Percentiles rank a stretch among this genome's conserved stretches.
phyloP scores from a whole-genome alignment of 1,140 invertebrate genomes.

The Conus ventricosus region DNA sequence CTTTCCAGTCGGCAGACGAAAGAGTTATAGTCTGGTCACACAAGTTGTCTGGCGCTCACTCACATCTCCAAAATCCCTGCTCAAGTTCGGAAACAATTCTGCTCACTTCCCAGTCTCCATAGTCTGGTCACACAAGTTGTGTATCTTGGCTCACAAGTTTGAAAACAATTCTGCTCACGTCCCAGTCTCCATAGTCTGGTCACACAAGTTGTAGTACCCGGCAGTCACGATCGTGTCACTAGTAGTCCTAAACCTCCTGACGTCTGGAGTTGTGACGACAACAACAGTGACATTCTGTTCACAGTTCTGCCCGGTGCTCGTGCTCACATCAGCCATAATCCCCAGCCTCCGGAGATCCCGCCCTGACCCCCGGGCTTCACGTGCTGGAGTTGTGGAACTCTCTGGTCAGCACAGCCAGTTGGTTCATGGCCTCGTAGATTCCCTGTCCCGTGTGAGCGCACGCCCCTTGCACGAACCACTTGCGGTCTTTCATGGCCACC shows the following conservation, averaged over 20 bases:
- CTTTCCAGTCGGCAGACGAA: too few relatives aligned
- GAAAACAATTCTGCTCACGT: too few relatives aligned
- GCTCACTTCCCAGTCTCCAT: too few relatives aligned
- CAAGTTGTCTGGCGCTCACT: too few relatives aligned
- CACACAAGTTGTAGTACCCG: not conserved
- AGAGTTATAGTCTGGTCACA: too few relatives aligned
- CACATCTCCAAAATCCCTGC: too few relatives aligned
- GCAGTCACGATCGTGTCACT: not conserved
- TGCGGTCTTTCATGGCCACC: slow-evolving; percentile 42
- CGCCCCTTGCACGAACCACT: slow-evolving; percentile 65
- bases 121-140: too few relatives aligned
- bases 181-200: too few relatives aligned
- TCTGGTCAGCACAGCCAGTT: slow-evolving; percentile 57
- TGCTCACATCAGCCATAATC: not conserved
- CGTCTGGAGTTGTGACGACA: too few relatives aligned
- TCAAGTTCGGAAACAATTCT: too few relatives aligned
- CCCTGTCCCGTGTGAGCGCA: slow-evolving; percentile 64
- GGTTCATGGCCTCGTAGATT: slow-evolving; percentile 62
- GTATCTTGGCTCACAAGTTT: too few relatives aligned
- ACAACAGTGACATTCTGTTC: too few relatives aligned
- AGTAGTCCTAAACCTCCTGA: not conserved
- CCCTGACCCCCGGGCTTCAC: not conserved
- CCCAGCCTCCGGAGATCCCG: not conserved
- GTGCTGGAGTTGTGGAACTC: slow-evolving; percentile 33
- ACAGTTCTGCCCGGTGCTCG: not conserved